Evolutionary conservation across 2,888 invertebrate genomes (phyloP).

Genomic region (Malthinus flaveolus): DNA sequence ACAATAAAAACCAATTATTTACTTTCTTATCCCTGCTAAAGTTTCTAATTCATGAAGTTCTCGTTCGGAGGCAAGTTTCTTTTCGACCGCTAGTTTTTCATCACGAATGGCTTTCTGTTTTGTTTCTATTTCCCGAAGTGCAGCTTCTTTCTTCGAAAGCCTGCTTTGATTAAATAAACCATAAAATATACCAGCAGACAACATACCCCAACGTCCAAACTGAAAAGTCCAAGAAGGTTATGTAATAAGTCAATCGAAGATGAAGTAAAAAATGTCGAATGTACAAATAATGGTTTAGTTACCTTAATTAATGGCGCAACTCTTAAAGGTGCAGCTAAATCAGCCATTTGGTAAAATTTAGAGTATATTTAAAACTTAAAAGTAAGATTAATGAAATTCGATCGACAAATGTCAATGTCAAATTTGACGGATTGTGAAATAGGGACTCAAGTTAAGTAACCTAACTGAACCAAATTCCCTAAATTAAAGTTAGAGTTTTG

Average conservation of each 20-base stretch:
- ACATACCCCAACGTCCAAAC: constrained; percentile 82
- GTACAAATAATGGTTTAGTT: constrained; percentile 41
- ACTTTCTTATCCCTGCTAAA: constrained; percentile 14
- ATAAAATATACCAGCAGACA: constrained; percentile 72
- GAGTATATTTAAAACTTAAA: neutral
- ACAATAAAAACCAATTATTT: neutral
- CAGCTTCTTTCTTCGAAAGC: constrained; percentile 67
- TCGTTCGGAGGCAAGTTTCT: constrained; percentile 62
- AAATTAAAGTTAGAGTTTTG: no score
- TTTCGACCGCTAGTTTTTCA: constrained; percentile 73
- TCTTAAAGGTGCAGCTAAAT: constrained; percentile 68
- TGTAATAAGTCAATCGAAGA: constrained; percentile 11
- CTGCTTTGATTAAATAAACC: constrained; percentile 74
- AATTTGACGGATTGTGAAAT: neutral
- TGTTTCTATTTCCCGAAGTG: constrained; percentile 66
- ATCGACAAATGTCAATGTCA: neutral
- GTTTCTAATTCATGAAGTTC: constrained; percentile 51
- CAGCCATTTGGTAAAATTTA: constrained; percentile 42
- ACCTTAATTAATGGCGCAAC: constrained; percentile 84
- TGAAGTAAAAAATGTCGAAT: neutral
- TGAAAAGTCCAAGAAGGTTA: constrained; percentile 48
- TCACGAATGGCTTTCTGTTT: constrained; percentile 71
- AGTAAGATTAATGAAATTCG: neutral
- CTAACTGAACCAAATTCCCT: no score
- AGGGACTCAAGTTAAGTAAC: no score